A percentile compares a stretch with the other conserved stretches of the same genome.
phyloP scores from a whole-genome alignment of 2,888 invertebrate species.

The Lasioglossum marginatum region DNA sequence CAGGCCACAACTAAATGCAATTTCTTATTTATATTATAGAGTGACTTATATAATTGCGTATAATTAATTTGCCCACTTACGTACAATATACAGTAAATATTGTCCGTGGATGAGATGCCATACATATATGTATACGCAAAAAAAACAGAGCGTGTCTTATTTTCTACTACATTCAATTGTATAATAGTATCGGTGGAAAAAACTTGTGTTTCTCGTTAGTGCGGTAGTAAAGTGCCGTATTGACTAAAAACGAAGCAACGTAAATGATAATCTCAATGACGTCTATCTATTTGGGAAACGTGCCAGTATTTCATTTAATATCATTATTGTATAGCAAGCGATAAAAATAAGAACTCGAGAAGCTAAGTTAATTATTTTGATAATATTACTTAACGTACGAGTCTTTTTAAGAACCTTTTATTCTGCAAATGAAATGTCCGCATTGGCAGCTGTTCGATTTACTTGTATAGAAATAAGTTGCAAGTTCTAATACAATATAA shows the following conservation, averaged over 20 bases:
- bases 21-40: conserved; percentile 57
- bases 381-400: neutral
- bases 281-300: conserved; percentile 63
- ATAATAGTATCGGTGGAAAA: neutral
- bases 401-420: neutral
- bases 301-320: conserved; percentile 68
- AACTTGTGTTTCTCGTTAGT: neutral
- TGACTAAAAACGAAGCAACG: neutral
- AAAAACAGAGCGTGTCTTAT: conserved; percentile 13
- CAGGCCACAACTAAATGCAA: conserved; percentile 83
- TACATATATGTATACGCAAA: conserved; percentile 49
- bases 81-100: conserved; percentile 56
- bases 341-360: neutral
- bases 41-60: conserved; percentile 10
- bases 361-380: neutral
- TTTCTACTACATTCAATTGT: neutral
- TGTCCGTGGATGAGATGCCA: conserved; percentile 78
- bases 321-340: conserved; percentile 3
- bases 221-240: neutral
- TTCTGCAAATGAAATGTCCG: conserved; percentile 15
- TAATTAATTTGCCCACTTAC: conserved; percentile 24
- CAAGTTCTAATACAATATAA: neutral
- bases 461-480: conserved; percentile 18
- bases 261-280: neutral
- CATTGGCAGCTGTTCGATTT: conserved; percentile 30